Evolutionary conservation across 92 coral and sea anemone species (phyloP), one percentile per base, ranked within the genome.

Genomic region (Zoanthus solanderi): DNA sequence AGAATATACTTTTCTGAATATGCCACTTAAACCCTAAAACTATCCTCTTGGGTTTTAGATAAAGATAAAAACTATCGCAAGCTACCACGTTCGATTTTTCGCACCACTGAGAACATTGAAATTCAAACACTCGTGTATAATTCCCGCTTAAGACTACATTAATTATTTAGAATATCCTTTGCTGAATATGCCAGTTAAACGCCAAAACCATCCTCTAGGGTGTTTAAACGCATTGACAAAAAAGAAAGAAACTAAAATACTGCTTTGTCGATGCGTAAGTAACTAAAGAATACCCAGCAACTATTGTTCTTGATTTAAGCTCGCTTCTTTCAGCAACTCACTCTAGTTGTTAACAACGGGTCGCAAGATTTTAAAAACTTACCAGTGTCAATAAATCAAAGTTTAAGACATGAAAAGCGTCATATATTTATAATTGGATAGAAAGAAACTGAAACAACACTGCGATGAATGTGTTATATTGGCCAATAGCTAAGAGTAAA

Each of bases 371-470:
- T 47, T 23, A 47, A 4, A 58, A 58, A 58, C 66, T 58, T 10
- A 58, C 66, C 66, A 58, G 42, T 37, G 42, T 37, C 42, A 37
- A 58, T 58, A 16, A 58, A 13, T 23, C 54, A 44, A 44, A 56
- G n/a, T 50, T 45, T 37, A 17, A 44, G 58, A 80, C 75, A 75
- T 73, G 57, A 7, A 28, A 66, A 81, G 45, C 28, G 37, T 58
- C 85, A 66, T 45, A 81, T 81, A 81, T 46, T 81, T 65, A 52
- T 17, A 81, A 28, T 65, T 81, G 63, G 6, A 81, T 81, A 68
- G 37, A 81, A 66, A 81, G 75, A 46, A 80, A 81, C 53, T 32
- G 42, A 32, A 81, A 81, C 85, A 45, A 66, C 50, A 30, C 75
- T 63, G 23, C 65, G 30, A 66, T 80, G 63, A 13, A 18, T 29